phyloP scores from a whole-genome alignment of 2,888 invertebrate species.

The Cheilosia urbana region DNA sequence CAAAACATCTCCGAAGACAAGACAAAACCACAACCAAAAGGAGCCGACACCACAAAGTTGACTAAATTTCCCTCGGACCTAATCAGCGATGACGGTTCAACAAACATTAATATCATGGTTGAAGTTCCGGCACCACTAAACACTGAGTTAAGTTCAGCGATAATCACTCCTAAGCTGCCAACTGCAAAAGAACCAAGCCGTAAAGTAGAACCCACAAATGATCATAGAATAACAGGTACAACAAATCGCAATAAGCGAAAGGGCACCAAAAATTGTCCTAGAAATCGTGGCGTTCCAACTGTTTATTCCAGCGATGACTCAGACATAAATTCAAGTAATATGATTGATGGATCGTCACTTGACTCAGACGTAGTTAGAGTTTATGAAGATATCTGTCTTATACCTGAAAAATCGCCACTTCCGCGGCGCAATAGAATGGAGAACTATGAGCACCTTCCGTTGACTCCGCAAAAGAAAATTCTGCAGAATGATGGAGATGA shows the following conservation, averaged over 20 bases:
- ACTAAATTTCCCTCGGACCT: neutral
- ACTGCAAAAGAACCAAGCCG: neutral
- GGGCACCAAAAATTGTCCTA: too few relatives aligned
- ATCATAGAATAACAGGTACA: too few relatives aligned
- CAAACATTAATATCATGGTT: slow-evolving; percentile 9
- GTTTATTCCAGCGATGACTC: slow-evolving; percentile 22
- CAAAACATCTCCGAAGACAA: neutral
- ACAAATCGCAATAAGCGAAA: too few relatives aligned
- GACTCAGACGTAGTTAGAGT: neutral
- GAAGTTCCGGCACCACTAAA: neutral
- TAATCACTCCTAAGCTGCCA: neutral
- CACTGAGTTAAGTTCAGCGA: neutral
- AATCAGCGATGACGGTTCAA: neutral
- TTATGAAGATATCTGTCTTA: neutral
- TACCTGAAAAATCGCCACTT: slow-evolving; percentile 13
- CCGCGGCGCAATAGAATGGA: slow-evolving; percentile 49
- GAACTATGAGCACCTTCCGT: neutral
- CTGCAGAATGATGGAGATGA: neutral
- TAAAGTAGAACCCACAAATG: neutral
- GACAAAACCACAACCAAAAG: neutral
- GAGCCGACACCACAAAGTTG: too few relatives aligned
- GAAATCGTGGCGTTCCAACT: too few relatives aligned
- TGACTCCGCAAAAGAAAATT: neutral
- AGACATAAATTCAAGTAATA: slow-evolving; percentile 10
- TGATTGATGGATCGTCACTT: neutral